Evolutionary conservation across 2,797 vertebrate species (phyloP), one percentile per base, ranked within the genome.

Genomic region (Cuculus canorus): DNA sequence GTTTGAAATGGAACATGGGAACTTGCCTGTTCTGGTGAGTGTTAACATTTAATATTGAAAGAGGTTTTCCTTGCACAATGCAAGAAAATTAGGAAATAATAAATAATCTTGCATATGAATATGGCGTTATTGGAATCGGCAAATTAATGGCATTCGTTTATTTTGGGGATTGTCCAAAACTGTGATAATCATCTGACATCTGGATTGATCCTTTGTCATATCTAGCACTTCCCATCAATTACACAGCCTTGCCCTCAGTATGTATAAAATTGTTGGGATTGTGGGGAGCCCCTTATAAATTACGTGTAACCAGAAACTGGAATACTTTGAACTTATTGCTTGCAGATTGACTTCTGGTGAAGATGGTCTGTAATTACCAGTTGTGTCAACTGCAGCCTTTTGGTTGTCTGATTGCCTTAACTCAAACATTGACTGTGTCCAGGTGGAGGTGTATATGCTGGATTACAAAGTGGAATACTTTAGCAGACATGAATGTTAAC

Each of bases 1-100:
- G 9, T 97, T 91, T 75, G 98, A 98, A 93, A 82, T 65, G n/a
- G 93, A 97, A 59, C 95, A 91, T 53, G 96, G 95, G 32, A 95
- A 86, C 64, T 94, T 98, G 13, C 97, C 98, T 16, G 84, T 93
- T 17, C 93, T 98, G 98, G 99, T 99, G 97, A 92, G 73, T 53
- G 41, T 54, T 86, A 72, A 32, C 89, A 56, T 43, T 82, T 78
- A 92, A n/a, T 19, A 35, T 1, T 60, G 65, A 82, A 79, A 71
- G 59, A 52, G 22, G 7, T 82, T 96, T 81, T 72, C 78, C 33
- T 53, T 90, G 11, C 80, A 82, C 33, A 81, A 85, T 92, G 54
- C 25, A 65, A 41, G 47, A 86, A 78, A 77, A 79, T 6, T 59
- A 64, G 41, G 21, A 59, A 69, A 53, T 61, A 63, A 21, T 72